A percentile compares a stretch with the other conserved stretches of the same genome.
Conservation (phyloP, 1,140 invertebrate genomes). For the Glomeris maerens region DNA sequence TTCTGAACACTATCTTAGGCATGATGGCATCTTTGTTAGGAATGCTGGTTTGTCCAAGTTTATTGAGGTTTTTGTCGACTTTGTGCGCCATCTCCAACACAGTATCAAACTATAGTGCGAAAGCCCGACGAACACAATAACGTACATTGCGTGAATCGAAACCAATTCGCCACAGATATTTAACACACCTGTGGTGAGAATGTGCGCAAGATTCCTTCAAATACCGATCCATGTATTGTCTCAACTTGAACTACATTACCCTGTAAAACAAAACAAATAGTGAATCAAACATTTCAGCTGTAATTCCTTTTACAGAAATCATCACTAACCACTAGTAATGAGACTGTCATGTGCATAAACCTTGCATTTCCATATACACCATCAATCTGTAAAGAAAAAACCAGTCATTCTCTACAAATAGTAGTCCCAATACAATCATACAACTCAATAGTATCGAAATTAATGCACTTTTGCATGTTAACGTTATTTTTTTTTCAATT, state of each 20-base stretch:
- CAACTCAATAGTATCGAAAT: too few relatives aligned
- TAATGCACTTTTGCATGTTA: too few relatives aligned
- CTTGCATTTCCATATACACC: conserved; percentile 72
- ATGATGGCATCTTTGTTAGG: conserved; percentile 44
- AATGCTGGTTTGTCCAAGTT: conserved; percentile 39
- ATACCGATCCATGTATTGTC: conserved; percentile 61
- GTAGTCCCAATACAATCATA: too few relatives aligned
- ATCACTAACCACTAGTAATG: conserved; percentile 20
- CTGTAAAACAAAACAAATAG: conserved; percentile 23
- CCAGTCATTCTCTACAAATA: too few relatives aligned
- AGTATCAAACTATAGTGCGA: conserved; percentile 52
- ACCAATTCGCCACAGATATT: background rate
- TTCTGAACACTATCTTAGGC: conserved; percentile 72
- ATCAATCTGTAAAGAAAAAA: conserved; percentile 36
- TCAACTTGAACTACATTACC: conserved; percentile 39
- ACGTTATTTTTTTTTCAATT: too few relatives aligned
- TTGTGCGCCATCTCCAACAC: conserved; percentile 69
- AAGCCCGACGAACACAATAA: background rate
- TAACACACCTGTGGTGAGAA: conserved; percentile 49
- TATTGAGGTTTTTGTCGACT: conserved; percentile 45
- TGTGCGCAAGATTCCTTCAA: conserved; percentile 72
- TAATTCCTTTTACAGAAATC: background rate
- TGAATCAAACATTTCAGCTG: too few relatives aligned
- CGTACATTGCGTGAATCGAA: background rate
- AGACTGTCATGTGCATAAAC: conserved; percentile 71